Conservation (phyloP, 2,888 invertebrate genomes). For the Cepaea hortensis region DNA sequence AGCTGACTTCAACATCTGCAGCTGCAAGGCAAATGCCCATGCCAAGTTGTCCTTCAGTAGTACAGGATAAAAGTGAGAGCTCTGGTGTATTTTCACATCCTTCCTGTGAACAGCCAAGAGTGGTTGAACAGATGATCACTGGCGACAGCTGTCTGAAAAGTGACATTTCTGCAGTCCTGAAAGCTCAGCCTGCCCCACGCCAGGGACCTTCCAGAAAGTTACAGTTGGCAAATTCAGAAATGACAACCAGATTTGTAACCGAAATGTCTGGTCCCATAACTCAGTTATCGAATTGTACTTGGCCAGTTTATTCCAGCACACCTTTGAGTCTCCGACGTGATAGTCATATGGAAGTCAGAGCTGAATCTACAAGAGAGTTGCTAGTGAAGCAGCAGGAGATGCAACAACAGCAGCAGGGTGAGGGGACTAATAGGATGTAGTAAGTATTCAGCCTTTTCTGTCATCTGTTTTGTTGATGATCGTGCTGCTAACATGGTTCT, state of each 20-base stretch:
- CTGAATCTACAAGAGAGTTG: constrained; percentile 1
- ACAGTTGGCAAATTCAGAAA: neutral
- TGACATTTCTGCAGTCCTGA: neutral
- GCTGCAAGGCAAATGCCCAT: neutral
- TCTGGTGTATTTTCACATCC: neutral
- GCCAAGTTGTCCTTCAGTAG: neutral
- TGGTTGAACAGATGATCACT: neutral
- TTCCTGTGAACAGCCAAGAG: neutral
- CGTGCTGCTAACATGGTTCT: neutral
- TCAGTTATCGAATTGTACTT: neutral
- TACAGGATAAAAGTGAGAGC: neutral
- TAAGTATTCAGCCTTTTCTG: constrained; percentile 2
- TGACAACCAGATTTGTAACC: neutral
- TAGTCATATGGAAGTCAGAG: neutral
- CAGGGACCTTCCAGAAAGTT: neutral
- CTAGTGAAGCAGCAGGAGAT: constrained; percentile 8
- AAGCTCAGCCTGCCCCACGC: neutral
- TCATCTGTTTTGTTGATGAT: neutral
- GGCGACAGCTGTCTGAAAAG: neutral
- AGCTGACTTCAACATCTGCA: neutral
- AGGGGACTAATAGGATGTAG: neutral
- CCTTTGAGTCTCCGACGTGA: neutral
- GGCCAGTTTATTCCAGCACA: neutral
- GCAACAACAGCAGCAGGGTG: neutral
- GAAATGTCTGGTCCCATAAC: neutral